These are phyloP conservation scores for Zalophus californianus DNA, from an alignment of 2,797 vertebrate genomes.

Conservation along the genomic window DNA sequence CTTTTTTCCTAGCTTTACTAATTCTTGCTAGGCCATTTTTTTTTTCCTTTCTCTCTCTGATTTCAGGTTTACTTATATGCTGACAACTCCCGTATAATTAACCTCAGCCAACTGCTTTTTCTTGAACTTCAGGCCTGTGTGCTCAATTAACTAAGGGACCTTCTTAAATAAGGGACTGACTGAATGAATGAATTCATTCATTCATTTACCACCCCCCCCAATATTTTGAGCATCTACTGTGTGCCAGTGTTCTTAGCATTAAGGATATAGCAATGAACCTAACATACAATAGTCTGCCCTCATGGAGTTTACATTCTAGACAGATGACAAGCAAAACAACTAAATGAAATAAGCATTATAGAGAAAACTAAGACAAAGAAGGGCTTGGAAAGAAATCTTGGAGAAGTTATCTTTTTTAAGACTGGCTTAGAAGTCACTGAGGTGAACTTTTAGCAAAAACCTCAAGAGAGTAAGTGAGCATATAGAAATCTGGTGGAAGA, in stretches of 20 bases:
- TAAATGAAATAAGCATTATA: neutral
- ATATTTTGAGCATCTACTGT: neutral
- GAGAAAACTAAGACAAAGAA: neutral
- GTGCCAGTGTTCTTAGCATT: neutral
- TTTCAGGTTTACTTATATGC: neutral
- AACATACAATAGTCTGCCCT: neutral
- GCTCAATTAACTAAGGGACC: neutral
- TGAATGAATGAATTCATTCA: neutral
- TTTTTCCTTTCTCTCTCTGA: neutral
- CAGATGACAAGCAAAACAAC: neutral
- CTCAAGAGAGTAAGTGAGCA: neutral
- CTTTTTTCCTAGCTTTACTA: neutral
- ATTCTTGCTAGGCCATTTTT: neutral
- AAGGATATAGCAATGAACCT: neutral
- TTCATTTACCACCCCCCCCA: neutral
- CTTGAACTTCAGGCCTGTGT: neutral
- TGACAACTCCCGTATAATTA: neutral
- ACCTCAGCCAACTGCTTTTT: neutral
- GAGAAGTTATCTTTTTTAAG: neutral
- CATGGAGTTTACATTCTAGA: neutral
- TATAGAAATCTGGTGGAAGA: neutral
- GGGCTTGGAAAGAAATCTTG: neutral
- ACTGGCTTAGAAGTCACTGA: neutral
- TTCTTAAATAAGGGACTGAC: neutral
- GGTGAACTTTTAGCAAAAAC: neutral